phyloP scores from a whole-genome alignment of 2,797 vertebrate species.

The Gymnothorax javanicus region DNA sequence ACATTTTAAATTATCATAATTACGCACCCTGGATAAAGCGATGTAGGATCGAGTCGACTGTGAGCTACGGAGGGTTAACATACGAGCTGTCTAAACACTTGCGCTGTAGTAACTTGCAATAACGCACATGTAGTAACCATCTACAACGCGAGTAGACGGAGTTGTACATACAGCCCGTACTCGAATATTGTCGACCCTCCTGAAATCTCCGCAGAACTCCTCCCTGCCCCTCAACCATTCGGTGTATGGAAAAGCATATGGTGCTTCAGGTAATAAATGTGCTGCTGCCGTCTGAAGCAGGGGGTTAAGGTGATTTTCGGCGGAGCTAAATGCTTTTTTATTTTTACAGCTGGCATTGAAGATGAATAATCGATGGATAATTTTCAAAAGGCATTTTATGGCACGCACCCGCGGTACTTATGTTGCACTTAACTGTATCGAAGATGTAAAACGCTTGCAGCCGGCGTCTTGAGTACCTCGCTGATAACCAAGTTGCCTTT shows the following conservation, averaged over 20 bases:
- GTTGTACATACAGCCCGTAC: neutral
- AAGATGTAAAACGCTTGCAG: neutral
- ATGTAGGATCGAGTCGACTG: neutral
- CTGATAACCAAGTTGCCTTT: neutral
- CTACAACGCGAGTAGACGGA: conserved; percentile 12
- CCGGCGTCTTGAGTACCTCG: neutral
- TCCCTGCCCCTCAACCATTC: conserved; percentile 23
- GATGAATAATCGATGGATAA: neutral
- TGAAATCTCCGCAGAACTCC: conserved; percentile 14
- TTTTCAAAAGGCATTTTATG: neutral
- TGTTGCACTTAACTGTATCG: neutral
- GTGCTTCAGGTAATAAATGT: conserved; percentile 58
- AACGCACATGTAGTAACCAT: conserved; percentile 14
- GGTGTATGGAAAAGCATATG: conserved; percentile 62
- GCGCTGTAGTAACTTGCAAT: neutral
- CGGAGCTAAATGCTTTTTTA: neutral
- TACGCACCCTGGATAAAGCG: neutral
- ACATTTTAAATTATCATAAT: conserved; percentile 34
- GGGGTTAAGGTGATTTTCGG: neutral
- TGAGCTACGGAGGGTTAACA: neutral
- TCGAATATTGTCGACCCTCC: conserved; percentile 23
- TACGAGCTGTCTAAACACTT: neutral
- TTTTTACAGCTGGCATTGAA: neutral
- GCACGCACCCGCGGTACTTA: neutral
- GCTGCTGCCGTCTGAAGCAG: neutral